Evolutionary conservation across 2,113 vertebrate genomes (phyloP).

Genomic region (Macroglossus sobrinus): DNA sequence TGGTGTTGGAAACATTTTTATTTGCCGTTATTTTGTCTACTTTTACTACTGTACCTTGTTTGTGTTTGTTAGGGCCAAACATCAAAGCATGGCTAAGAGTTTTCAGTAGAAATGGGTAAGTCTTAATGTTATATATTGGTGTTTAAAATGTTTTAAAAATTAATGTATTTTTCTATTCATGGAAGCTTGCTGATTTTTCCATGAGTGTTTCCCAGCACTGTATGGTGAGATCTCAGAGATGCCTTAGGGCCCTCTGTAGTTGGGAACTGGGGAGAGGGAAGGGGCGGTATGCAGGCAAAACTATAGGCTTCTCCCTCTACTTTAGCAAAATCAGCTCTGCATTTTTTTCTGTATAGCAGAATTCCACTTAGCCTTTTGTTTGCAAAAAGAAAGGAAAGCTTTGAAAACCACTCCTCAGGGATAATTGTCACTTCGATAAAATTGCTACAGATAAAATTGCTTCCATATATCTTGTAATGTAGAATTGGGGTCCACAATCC

Average conservation of each 20-base stretch:
- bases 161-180: not conserved
- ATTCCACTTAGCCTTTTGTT: not conserved
- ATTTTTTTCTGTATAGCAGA: not conserved
- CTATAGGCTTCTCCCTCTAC: not conserved
- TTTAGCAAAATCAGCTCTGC: not conserved
- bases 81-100: slow-evolving; percentile 95
- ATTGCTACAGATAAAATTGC: slow-evolving; percentile 22
- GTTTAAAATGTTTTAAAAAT: not conserved
- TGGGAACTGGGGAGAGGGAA: not conserved
- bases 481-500: not conserved
- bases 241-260: not conserved
- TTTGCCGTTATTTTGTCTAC: slow-evolving; percentile 93
- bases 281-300: not conserved
- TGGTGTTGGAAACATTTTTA: slow-evolving; percentile 93
- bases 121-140: slow-evolving; percentile 44
- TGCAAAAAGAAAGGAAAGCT: not conserved
- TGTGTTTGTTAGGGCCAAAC: slow-evolving; percentile 95
- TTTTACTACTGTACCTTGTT: slow-evolving; percentile 93
- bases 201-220: not conserved
- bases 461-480: slow-evolving; percentile 6
- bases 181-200: not conserved
- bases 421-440: not conserved
- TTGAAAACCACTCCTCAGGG: not conserved
- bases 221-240: not conserved
- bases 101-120: slow-evolving; percentile 96